Percentiles rank a stretch among this genome's conserved stretches.
Evolutionary conservation across 2,888 invertebrate species (phyloP).

Genomic region (Pammene aurita): DNA sequence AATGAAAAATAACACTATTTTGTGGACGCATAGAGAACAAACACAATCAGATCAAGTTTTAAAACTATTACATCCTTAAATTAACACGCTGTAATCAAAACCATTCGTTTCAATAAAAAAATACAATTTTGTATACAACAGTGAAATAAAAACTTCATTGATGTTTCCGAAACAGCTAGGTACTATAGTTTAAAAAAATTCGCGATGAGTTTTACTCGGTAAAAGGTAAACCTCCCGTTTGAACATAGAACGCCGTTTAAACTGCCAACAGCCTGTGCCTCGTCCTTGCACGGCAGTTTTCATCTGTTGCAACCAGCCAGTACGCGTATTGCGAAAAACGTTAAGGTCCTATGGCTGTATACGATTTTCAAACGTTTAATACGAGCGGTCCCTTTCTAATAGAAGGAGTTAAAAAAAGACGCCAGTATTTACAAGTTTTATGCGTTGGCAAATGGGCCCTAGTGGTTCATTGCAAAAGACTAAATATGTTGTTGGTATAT

Average conservation of each 20-base stretch:
- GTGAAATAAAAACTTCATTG: no score
- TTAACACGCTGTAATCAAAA: background rate
- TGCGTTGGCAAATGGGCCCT: no score
- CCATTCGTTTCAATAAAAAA: background rate
- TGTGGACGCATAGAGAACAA: background rate
- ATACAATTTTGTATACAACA: background rate
- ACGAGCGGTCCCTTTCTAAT: no score
- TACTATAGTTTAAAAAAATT: conserved; percentile 6
- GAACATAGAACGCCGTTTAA: conserved; percentile 37
- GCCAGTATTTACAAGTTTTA: no score
- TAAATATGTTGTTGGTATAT: no score
- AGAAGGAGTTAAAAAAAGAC: background rate
- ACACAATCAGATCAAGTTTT: background rate
- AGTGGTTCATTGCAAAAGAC: no score
- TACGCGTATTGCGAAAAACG: conserved; percentile 32
- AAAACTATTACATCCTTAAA: no score
- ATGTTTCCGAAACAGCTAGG: background rate
- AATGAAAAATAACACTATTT: conserved; percentile 1
- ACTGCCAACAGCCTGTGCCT: conserved; percentile 39
- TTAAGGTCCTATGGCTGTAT: background rate
- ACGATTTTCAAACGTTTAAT: background rate
- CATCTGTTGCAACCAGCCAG: conserved; percentile 37
- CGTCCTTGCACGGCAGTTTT: conserved; percentile 46
- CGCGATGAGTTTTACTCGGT: background rate
- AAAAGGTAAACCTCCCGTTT: conserved; percentile 36